Evolutionary conservation across 2,113 vertebrate genomes (phyloP).

Genomic region (Microtus montanus): DNA sequence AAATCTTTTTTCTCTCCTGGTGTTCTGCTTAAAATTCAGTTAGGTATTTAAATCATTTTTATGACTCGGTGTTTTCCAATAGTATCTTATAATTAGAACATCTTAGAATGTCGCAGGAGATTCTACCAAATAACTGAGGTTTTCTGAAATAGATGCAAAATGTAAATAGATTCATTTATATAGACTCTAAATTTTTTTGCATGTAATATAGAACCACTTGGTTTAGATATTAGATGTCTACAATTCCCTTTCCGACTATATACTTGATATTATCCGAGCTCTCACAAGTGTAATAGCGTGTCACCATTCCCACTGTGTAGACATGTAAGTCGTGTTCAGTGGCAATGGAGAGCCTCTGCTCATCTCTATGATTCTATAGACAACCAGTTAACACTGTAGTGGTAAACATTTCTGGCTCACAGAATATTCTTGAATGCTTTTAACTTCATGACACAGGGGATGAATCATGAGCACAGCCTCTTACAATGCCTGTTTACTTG

Average conservation of each 20-base stretch:
- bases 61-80: conserved; percentile 1
- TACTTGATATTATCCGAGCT: background rate
- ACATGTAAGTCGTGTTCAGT: background rate
- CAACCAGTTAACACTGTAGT: background rate
- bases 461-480: background rate
- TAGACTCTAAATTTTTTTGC: background rate
- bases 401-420: background rate
- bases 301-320: background rate
- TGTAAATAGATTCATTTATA: background rate
- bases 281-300: background rate
- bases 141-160: background rate
- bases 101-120: background rate
- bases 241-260: background rate
- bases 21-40: conserved; percentile 34
- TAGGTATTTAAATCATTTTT: conserved; percentile 55
- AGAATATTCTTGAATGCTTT: background rate
- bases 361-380: background rate
- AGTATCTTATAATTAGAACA: conserved; percentile 23
- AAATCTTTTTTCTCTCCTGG: conserved; percentile 43
- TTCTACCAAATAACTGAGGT: background rate
- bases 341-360: background rate
- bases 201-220: background rate
- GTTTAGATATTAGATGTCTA: background rate
- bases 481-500: background rate
- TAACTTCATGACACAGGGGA: background rate